Evolutionary conservation across 2,888 invertebrate genomes (phyloP).

Genomic region (Augiades crinisus): DNA sequence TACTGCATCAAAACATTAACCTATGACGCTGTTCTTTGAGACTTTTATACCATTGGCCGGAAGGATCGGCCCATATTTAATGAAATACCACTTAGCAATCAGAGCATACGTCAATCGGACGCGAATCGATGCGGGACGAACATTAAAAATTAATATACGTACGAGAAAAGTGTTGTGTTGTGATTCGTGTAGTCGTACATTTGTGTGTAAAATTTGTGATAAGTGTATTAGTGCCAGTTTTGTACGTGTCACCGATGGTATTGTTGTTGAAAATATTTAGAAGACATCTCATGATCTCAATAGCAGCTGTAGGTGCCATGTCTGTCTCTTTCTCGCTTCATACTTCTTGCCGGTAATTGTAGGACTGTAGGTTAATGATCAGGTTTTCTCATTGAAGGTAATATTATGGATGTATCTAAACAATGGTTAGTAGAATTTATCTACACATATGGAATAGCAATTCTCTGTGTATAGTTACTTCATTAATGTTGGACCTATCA

Average conservation of each 20-base stretch:
- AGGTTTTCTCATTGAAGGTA: too few relatives aligned
- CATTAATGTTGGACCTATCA: too few relatives aligned
- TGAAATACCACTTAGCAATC: slow-evolving; percentile 38
- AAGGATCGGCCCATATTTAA: slow-evolving; percentile 45
- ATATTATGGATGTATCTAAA: too few relatives aligned
- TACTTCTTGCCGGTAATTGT: neutral
- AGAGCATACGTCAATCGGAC: slow-evolving; percentile 20
- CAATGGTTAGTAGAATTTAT: too few relatives aligned
- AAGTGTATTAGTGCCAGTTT: neutral
- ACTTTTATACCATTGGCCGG: slow-evolving; percentile 40
- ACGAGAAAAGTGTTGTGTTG: neutral
- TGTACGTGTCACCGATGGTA: neutral
- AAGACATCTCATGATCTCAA: neutral
- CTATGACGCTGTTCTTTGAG: slow-evolving; percentile 13
- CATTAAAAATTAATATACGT: neutral
- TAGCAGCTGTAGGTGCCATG: slow-evolving; percentile 21
- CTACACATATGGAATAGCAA: too few relatives aligned
- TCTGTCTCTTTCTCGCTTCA: slow-evolving; percentile 37
- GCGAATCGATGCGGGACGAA: slow-evolving; percentile 26
- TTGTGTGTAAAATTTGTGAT: slow-evolving; percentile 29
- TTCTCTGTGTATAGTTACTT: too few relatives aligned
- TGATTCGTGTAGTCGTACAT: slow-evolving; percentile 31
- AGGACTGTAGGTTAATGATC: too few relatives aligned
- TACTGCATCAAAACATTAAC: slow-evolving; percentile 13
- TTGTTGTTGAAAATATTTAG: neutral